Conservation (phyloP, 2,888 invertebrate genomes). For the Phorcus lineatus region DNA sequence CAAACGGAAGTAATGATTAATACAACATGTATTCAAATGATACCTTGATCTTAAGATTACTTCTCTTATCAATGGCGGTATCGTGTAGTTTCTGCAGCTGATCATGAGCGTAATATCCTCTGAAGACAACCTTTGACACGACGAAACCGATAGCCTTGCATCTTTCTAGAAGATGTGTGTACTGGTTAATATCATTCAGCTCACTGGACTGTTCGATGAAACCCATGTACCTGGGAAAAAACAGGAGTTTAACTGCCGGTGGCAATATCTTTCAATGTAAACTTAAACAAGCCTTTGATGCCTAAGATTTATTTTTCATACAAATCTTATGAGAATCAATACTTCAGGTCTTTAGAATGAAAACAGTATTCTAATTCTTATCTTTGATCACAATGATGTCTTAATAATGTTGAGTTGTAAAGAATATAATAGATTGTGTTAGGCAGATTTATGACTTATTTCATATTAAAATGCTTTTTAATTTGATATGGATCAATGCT, state of each 20-base stretch:
- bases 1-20: too few species aligned
- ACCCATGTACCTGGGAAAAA: slow-evolving; percentile 63
- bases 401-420: too few species aligned
- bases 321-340: too few species aligned
- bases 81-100: slow-evolving; percentile 71
- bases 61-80: slow-evolving; percentile 65
- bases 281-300: background rate
- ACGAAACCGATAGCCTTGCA: slow-evolving; percentile 67
- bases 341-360: too few species aligned
- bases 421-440: too few species aligned
- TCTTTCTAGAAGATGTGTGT: slow-evolving; percentile 64
- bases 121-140: slow-evolving; percentile 70
- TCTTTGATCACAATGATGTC: too few species aligned
- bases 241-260: too few species aligned
- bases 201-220: slow-evolving; percentile 69
- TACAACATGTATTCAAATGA: slow-evolving; percentile 20
- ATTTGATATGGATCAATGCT: too few species aligned
- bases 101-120: slow-evolving; percentile 70
- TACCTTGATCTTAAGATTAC: slow-evolving; percentile 67
- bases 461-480: too few species aligned
- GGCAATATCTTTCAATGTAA: slow-evolving; percentile 18
- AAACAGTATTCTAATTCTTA: too few species aligned
- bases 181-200: slow-evolving; percentile 65
- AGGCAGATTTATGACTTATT: too few species aligned
- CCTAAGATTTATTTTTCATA: too few species aligned